These are phyloP conservation scores for Thereva unica DNA, from an alignment of 2,888 invertebrate genomes.

Conservation along the genomic window DNA sequence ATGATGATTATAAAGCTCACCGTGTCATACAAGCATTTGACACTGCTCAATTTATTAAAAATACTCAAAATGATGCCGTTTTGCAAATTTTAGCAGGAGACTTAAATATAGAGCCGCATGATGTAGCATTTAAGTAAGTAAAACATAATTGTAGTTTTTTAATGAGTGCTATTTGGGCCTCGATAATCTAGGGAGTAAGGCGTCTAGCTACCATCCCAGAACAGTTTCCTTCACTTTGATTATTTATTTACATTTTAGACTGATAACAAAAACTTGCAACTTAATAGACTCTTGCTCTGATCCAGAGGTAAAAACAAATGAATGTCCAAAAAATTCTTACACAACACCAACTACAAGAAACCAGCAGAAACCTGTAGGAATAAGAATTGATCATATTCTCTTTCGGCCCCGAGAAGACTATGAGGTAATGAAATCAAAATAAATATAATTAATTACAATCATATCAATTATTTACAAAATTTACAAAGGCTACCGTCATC, in stretches of 20 bases:
- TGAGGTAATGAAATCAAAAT: conserved; percentile 34
- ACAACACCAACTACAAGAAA: conserved; percentile 63
- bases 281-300: conserved; percentile 60
- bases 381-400: conserved; percentile 91
- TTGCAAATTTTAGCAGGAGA: conserved; percentile 90
- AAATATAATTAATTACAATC: background rate
- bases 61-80: conserved; percentile 79
- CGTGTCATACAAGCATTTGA: conserved; percentile 92
- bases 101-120: conserved; percentile 87
- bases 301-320: conserved; percentile 70
- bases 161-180: conserved; percentile 5
- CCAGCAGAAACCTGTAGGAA: conserved; percentile 68
- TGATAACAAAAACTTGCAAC: conserved; percentile 64
- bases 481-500: conserved; percentile 56
- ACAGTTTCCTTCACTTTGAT: background rate
- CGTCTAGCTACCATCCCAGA: no score
- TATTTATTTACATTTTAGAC: conserved; percentile 50
- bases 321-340: conserved; percentile 82
- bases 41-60: conserved; percentile 89
- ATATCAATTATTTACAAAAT: conserved; percentile 32
- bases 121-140: conserved; percentile 71
- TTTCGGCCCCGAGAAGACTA: conserved; percentile 59
- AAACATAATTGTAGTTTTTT: background rate
- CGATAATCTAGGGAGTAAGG: no score
- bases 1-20: conserved; percentile 91